A percentile compares a stretch with the other conserved stretches of the same genome.
These are phyloP conservation scores for Tetragnatha versicolor DNA, from an alignment of 1,140 invertebrate genomes.

Conservation along the genomic window DNA sequence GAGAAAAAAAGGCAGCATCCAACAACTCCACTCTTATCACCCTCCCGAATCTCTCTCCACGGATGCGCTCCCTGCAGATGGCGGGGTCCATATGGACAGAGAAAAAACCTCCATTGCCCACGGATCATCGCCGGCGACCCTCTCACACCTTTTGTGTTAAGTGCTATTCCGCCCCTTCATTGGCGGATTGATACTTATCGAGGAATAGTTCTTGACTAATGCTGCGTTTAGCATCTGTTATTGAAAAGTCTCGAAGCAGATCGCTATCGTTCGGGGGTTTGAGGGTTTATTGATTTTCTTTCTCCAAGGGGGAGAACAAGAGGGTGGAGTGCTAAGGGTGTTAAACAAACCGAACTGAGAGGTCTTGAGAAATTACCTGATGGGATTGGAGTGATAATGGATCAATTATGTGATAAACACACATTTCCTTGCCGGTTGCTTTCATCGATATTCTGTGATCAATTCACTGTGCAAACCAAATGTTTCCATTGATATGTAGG, in stretches of 20 bases:
- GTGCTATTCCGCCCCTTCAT: conserved; percentile 30
- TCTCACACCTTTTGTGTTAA: conserved; percentile 42
- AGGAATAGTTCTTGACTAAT: not conserved
- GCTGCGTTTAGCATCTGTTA: conserved; percentile 34
- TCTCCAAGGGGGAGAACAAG: not conserved
- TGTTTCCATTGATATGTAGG: no score
- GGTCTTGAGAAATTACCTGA: not conserved
- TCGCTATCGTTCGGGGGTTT: conserved; percentile 11
- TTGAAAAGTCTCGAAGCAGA: conserved; percentile 1
- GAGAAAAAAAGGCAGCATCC: not conserved
- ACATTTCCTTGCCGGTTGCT: not conserved
- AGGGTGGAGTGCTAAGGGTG: conserved; percentile 12
- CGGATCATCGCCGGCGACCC: conserved; percentile 1
- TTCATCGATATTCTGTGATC: no score
- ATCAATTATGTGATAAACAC: conserved; percentile 13
- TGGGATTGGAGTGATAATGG: conserved; percentile 13
- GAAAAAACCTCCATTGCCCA: conserved; percentile 29
- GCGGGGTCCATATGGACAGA: conserved; percentile 27
- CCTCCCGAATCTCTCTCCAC: not conserved
- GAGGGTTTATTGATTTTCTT: conserved; percentile 23
- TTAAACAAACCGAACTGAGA: not conserved
- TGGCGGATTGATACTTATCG: not conserved
- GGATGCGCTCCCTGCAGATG: conserved; percentile 23
- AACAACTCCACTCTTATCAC: not conserved
- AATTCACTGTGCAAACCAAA: no score